Evolutionary conservation across 1,140 invertebrate genomes (phyloP), one percentile per base, ranked within the genome.

Genomic region (Zaprionus tsacasi): DNA sequence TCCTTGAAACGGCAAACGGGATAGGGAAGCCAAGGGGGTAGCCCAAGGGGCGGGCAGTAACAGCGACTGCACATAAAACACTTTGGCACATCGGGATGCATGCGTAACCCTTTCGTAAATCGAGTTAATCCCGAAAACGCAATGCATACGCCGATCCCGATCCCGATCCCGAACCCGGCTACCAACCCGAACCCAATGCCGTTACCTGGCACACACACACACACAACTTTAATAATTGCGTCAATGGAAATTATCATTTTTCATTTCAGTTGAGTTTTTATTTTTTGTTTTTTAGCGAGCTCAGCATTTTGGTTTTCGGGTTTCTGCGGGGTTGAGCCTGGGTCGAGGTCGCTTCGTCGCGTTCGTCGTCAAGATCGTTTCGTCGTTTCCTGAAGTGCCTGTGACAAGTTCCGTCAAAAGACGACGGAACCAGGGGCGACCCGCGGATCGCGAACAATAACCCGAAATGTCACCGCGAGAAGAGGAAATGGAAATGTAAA

Each of bases 21-120:
- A 48, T 66, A 61, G 48, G 50, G 30, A 78, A 79, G 72, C 21
- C 21, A 6, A 30, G 6, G 27, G 61, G 68, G 48, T 57, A 56
- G 38, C n/a, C 25, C 12, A 15, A 61, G 43, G 59, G 45, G 6
- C 7, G 33, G 30, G 30, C 43, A 35, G n/a, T 40, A 60, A 33
- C 64, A 21, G 48, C 38, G 33, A 70, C 25, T 76, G 74, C 74
- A 76, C 70, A 71, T 76, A 67, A 76, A 65, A 70, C 50, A 68
- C 57, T 80, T 70, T 79, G 58, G 56, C 68, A 70, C 73, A 70
- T 81, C 13, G 17, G 48, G 57, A 55, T 74, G 75, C 70, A 74
- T 74, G 64, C 81, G 70, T 88, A 88, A 88, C 85, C 85, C 83
- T 83, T 89, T 85, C 69, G 78, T 76, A 78, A 87, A 82, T 88